These are phyloP conservation scores for Drosophila fungiperda DNA, from an alignment of 2,888 invertebrate species.

Conservation along the genomic window DNA sequence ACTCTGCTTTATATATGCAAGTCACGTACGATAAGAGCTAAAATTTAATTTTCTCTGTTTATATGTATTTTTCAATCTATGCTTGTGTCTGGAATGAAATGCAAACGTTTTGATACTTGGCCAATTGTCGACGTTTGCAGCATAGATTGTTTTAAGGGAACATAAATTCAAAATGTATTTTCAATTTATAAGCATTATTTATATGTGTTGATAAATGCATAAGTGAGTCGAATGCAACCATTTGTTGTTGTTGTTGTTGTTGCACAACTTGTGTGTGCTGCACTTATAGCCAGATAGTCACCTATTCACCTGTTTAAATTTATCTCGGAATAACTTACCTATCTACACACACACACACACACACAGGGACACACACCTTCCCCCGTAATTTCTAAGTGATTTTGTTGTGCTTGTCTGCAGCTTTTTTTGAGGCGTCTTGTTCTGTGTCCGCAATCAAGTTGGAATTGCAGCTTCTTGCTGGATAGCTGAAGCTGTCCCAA, in stretches of 20 bases:
- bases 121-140: conserved; percentile 58
- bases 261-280: conserved; percentile 17
- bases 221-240: conserved; percentile 43
- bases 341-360: not conserved
- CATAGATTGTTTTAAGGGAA: not conserved
- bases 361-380: not conserved
- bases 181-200: conserved; percentile 52
- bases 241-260: conserved; percentile 20
- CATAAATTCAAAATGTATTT: conserved; percentile 51
- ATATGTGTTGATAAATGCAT: conserved; percentile 31
- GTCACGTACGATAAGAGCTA: conserved; percentile 60
- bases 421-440: conserved; percentile 19
- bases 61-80: conserved; percentile 62
- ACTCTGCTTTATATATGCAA: conserved; percentile 40
- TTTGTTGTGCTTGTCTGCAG: conserved; percentile 34
- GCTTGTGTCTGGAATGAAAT: conserved; percentile 37
- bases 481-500: conserved; percentile 11
- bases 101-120: conserved; percentile 58
- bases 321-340: conserved; percentile 34
- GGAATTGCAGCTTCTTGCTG: conserved; percentile 41
- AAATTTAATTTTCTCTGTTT: conserved; percentile 72
- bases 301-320: conserved; percentile 10
- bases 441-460: conserved; percentile 39
- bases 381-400: conserved; percentile 23
- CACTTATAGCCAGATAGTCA: conserved; percentile 7